Percentiles rank a stretch among this genome's conserved stretches.
Evolutionary conservation across 2,888 invertebrate genomes (phyloP).

Genomic region (Noctua pronuba): DNA sequence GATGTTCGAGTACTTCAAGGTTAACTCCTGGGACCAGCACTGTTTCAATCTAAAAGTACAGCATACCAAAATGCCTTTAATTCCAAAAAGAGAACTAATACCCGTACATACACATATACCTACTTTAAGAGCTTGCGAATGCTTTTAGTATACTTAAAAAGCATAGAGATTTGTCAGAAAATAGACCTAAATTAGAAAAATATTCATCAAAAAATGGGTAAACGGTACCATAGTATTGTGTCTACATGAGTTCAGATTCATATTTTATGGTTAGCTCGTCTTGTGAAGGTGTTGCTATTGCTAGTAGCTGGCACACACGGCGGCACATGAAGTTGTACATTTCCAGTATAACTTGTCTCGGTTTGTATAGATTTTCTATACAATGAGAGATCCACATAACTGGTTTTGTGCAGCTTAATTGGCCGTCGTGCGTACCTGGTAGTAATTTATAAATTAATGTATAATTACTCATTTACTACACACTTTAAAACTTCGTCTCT

Average conservation of each 20-base stretch:
- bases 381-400: no score
- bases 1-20: not conserved
- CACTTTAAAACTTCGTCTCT: not conserved
- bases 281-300: conserved; percentile 1
- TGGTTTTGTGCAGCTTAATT: no score
- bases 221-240: not conserved
- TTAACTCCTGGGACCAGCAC: not conserved
- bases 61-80: not conserved
- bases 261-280: not conserved
- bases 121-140: not conserved
- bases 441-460: not conserved
- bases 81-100: not conserved
- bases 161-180: not conserved
- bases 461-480: not conserved
- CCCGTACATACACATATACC: not conserved
- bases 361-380: no score
- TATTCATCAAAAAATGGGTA: not conserved
- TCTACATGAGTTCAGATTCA: no score
- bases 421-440: no score
- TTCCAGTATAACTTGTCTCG: no score
- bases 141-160: not conserved
- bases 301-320: not conserved
- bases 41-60: not conserved
- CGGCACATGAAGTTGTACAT: no score
- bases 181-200: not conserved